Evolutionary conservation across 2,888 invertebrate species (phyloP).

Genomic region (Dolichopus griseipennis): DNA sequence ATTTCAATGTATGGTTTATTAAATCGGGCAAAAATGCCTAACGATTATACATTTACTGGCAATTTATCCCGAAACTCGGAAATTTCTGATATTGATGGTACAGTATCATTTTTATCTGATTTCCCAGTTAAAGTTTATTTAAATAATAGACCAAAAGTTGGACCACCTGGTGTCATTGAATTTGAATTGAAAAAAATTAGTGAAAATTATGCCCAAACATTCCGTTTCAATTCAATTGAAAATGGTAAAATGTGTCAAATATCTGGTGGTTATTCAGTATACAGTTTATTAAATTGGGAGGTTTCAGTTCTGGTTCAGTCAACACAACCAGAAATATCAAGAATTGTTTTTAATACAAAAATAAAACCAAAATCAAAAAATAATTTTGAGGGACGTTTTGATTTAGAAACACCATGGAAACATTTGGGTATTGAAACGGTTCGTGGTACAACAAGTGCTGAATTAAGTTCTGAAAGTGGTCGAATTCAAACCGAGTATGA

Average conservation of each 20-base stretch:
- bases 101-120: constrained; percentile 37
- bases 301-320: constrained; percentile 38
- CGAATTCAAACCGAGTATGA: constrained; percentile 39
- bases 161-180: constrained; percentile 38
- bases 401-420: constrained; percentile 38
- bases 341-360: constrained; percentile 35
- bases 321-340: constrained; percentile 34
- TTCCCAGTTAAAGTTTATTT: constrained; percentile 42
- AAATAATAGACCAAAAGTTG: constrained; percentile 42
- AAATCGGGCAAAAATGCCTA: constrained; percentile 23
- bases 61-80: constrained; percentile 42
- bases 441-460: constrained; percentile 31
- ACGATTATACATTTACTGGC: constrained; percentile 39
- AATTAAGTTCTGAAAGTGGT: constrained; percentile 31
- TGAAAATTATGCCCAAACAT: constrained; percentile 31
- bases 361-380: constrained; percentile 26
- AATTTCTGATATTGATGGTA: constrained; percentile 43
- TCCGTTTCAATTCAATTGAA: constrained; percentile 38
- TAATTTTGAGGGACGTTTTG: constrained; percentile 29
- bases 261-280: constrained; percentile 38
- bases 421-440: constrained; percentile 37
- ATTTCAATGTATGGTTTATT: constrained; percentile 39
- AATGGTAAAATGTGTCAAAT: constrained; percentile 44
- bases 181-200: constrained; percentile 31
- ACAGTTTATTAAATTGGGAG: constrained; percentile 42